Evolutionary conservation across 2,888 invertebrate genomes (phyloP).

Genomic region (Hypolimnas misippus): DNA sequence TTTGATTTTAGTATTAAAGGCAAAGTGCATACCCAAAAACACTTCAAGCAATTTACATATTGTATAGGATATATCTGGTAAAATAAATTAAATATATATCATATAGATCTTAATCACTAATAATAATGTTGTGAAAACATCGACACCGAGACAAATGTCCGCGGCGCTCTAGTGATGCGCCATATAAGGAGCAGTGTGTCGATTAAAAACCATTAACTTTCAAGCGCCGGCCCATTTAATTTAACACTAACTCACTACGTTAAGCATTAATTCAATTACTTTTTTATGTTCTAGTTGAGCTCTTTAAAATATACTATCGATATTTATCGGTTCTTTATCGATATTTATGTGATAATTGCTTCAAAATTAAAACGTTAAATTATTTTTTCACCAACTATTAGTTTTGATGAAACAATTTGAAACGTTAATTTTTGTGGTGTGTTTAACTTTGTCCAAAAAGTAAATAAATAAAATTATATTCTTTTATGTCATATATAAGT

Average conservation of each 20-base stretch:
- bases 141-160: conserved; percentile 33
- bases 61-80: background rate
- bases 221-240: conserved; percentile 54
- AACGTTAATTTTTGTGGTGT: too few species aligned
- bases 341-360: too few species aligned
- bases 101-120: background rate
- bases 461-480: too few species aligned
- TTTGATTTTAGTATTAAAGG: too few species aligned
- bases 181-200: conserved; percentile 55
- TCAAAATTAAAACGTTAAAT: too few species aligned
- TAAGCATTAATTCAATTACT: conserved; percentile 25
- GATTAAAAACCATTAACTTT: conserved; percentile 77
- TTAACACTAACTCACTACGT: conserved; percentile 4
- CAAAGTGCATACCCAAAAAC: too few species aligned
- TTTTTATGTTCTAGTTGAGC: background rate
- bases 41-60: too few species aligned
- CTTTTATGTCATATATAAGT: too few species aligned
- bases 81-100: conserved; percentile 4
- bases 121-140: conserved; percentile 28
- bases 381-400: too few species aligned
- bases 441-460: too few species aligned
- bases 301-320: background rate
- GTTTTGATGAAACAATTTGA: too few species aligned
- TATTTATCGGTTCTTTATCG: background rate
- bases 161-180: conserved; percentile 57